Evolutionary conservation across 2,888 invertebrate species (phyloP), one percentile per base, ranked within the genome.

Genomic region (Pandemis cinnamomeana): DNA sequence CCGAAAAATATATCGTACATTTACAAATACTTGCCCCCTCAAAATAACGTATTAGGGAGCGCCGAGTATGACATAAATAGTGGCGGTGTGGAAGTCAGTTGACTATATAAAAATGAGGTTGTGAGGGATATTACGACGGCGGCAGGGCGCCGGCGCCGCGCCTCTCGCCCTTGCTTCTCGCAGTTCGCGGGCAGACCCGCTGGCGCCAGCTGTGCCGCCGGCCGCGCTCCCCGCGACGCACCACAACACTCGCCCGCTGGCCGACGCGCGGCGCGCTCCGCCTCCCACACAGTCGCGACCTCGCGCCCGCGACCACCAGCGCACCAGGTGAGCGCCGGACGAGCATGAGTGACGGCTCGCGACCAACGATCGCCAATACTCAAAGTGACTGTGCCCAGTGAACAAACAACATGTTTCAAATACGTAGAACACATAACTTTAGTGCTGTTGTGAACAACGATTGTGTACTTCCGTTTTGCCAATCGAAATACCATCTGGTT

Each of bases 101-200:
- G 91, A 93, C 91, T 93, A 91, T 92, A 92, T 93, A 93, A 93
- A 93, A 93, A 91, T 92, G 91, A 89, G 91, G 88, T 85, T 90
- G 89, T 88, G 86, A 87, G 87, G 85, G 90, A 89, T 90, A 89
- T 89, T 84, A 89, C 82, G 83, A 84, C 80, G 86, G 82, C 83
- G 78, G 86, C 84, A 91, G 90, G 81, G 93, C 93, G 93, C 93
- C 92, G 93, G 93, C 93, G 93, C 93, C 87, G 84, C 82, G 86
- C 82, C 84, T 83, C 85, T 86, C 88, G 85, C 86, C 86, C 87
- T 85, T 83, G 84, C 83, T 83, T 83, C 86, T 84, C 83, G 85
- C 89, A 86, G 87, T 86, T 83, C 86, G 84, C 85, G 84, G 80
- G 76, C 84, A 88, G 86, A 91, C 93, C 89, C 88, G 91, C 87